Base-by-base conservation (phyloP, 2,113 vertebrate genomes). In the Urocynchramus pylzowi region DNA sequence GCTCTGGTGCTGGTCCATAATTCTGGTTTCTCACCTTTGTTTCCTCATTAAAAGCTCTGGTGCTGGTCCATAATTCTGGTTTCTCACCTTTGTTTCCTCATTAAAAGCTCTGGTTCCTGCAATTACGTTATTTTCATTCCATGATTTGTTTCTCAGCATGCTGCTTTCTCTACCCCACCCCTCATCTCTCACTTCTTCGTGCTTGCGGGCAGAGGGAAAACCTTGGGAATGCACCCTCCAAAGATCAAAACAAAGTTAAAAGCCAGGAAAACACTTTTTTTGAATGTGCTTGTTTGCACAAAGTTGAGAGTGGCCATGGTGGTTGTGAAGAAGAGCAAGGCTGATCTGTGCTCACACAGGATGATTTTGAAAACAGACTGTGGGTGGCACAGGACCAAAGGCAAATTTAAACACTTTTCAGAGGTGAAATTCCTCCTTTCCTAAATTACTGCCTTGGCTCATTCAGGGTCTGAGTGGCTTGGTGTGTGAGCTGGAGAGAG, bases 131-230 rank as follows among this genome's bases (percentile, higher is more conserved):
- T 79, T 93, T 74, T 37, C n/a, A 4, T 28, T 30, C 39, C 2
- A 7, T 21, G 24, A 6, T 24, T n/a, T 1, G 0, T 82, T 60
- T 60, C 35, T 87, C 24, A 9, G 7, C 1, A 1, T 53, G 69
- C 27, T 61, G 17, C 54, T 76, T 54, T 50, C 39, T 71, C 42
- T 47, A 12, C 27, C 15, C 8, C 20, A 23, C 13, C 10, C 37
- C 3, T 69, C 35, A 14, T 28, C 35, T 41, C 82, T 75, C 50
- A 24, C 24, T 24, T 56, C 30, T 59, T 63, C 15, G 0, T 53
- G n/a, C 27, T 7, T 47, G 23, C 39, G n/a, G 22, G 60, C 13
- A 57, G 23, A 73, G 15, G 24, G 41, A 13, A 24, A 68, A 77
- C 11, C 45, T 86, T 67, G 64, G 39, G 24, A 80, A 53, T 20